phyloP scores from a whole-genome alignment of 1,140 invertebrate genomes.

The Phthorimaea operculella region DNA sequence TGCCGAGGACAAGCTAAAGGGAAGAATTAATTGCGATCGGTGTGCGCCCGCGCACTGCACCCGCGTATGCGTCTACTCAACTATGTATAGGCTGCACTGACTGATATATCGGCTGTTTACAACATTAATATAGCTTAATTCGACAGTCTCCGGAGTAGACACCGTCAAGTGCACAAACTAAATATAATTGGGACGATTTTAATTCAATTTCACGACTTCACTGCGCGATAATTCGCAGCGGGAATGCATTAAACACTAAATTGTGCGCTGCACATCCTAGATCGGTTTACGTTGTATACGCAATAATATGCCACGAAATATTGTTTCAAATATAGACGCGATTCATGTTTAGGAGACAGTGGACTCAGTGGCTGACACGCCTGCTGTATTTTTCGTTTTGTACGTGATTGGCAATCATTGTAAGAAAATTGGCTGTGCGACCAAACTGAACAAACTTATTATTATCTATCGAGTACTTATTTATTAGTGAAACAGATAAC shows the following conservation, averaged over 20 bases:
- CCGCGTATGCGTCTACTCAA: neutral
- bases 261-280: neutral
- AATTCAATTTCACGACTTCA: neutral
- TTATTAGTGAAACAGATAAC: too few species aligned
- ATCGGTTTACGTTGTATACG: neutral
- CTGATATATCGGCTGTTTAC: conserved; percentile 5
- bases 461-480: too few species aligned
- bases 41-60: neutral
- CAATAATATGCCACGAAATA: neutral
- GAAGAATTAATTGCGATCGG: conserved; percentile 4
- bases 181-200: neutral
- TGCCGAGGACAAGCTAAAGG: conserved; percentile 5
- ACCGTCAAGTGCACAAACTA: conserved; percentile 1
- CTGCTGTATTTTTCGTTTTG: too few species aligned
- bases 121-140: conserved; percentile 7
- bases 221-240: neutral
- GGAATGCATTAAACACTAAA: conserved; percentile 1
- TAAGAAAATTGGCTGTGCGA: too few species aligned
- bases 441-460: too few species aligned
- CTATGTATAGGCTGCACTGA: neutral
- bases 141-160: neutral
- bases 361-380: neutral
- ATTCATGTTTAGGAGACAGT: neutral
- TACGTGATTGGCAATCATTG: too few species aligned
- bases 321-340: neutral